A percentile compares a stretch with the other conserved stretches of the same genome.
Evolutionary conservation across 2,113 vertebrate genomes (phyloP).

Genomic region (Mus musculus): GRCm39 chr5:78900001-78900500

Average conservation of each 20-base stretch:
- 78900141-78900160: no score
- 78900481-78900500: background rate
- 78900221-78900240: background rate
- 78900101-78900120: no score
- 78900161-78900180: no score
- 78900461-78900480: background rate
- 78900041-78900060: background rate
- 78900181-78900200: background rate
- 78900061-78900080: background rate
- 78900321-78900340: background rate
- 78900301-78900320: background rate
- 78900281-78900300: background rate
- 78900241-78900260: background rate
- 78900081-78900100: background rate
- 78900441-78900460: background rate
- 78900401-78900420: background rate
- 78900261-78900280: background rate
- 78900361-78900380: background rate
- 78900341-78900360: background rate
- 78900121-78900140: no score
- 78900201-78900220: background rate
- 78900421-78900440: background rate
- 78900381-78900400: fast-evolving
- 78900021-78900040: background rate
- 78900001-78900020: background rate